These are phyloP conservation scores for Sphaerolaimus hirsutus DNA, from an alignment of 2,888 invertebrate species.

Conservation along the genomic window DNA sequence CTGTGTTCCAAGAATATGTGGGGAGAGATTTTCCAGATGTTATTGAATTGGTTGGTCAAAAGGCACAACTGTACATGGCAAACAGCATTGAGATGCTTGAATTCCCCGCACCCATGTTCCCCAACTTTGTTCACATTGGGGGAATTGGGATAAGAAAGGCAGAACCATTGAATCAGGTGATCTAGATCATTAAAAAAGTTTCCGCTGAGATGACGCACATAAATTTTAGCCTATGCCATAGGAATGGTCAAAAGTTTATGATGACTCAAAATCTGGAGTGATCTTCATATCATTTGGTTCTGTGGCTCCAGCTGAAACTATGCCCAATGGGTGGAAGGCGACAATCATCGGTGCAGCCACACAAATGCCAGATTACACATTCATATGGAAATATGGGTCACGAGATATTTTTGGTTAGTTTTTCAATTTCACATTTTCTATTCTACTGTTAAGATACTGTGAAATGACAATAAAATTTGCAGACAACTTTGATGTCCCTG, in stretches of 20 bases:
- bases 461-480: too few relatives aligned
- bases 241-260: too few relatives aligned
- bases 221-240: too few relatives aligned
- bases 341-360: conserved; percentile 1
- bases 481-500: too few relatives aligned
- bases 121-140: conserved; percentile 15
- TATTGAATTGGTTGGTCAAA: background rate
- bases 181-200: too few relatives aligned
- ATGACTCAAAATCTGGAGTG: conserved; percentile 1
- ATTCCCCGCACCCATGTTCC: conserved; percentile 13
- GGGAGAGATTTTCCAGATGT: background rate
- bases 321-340: conserved; percentile 1
- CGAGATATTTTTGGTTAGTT: too few relatives aligned
- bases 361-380: conserved; percentile 1
- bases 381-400: conserved; percentile 4
- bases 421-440: too few relatives aligned
- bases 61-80: conserved; percentile 9
- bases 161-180: conserved; percentile 10
- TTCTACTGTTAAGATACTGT: too few relatives aligned
- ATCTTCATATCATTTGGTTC: conserved; percentile 3
- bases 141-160: conserved; percentile 16
- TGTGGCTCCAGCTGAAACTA: background rate
- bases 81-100: conserved; percentile 16
- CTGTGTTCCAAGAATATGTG: too few relatives aligned
- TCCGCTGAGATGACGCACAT: too few relatives aligned